These are phyloP conservation scores for Drosophila flavopinicola DNA, from an alignment of 2,888 invertebrate species.

Conservation along the genomic window DNA sequence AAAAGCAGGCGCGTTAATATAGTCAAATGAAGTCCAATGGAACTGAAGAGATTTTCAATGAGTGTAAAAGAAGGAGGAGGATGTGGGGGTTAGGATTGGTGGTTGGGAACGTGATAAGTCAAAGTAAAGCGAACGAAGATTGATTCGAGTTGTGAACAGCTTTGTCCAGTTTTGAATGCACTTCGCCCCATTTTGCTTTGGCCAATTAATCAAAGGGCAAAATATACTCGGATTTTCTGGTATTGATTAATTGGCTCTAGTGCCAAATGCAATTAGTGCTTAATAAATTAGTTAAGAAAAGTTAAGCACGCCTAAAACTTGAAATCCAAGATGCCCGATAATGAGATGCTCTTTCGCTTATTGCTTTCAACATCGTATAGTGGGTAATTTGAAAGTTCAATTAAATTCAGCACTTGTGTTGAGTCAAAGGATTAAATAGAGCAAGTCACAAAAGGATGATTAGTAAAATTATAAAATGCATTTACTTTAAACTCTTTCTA, in stretches of 20 bases:
- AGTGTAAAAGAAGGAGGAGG: not conserved
- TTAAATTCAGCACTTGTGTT: constrained; percentile 4
- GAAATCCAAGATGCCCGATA: constrained; percentile 23
- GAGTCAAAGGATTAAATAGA: not conserved
- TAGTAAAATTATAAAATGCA: not conserved
- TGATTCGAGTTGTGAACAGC: constrained; percentile 68
- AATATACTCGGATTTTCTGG: constrained; percentile 46
- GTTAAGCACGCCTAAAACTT: constrained; percentile 27
- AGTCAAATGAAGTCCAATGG: constrained; percentile 23
- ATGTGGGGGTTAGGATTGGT: not conserved
- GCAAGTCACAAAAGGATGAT: not conserved
- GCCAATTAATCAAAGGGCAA: constrained; percentile 68
- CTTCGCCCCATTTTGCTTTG: constrained; percentile 35
- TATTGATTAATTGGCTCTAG: constrained; percentile 67
- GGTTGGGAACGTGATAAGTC: constrained; percentile 50
- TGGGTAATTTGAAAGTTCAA: constrained; percentile 7
- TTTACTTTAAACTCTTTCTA: not conserved
- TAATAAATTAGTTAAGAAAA: constrained; percentile 64
- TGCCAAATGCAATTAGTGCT: constrained; percentile 72
- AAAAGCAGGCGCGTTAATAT: constrained; percentile 15
- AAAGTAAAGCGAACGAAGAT: constrained; percentile 66
- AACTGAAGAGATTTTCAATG: constrained; percentile 8
- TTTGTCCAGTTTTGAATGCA: constrained; percentile 69
- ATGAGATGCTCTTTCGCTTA: constrained; percentile 27
- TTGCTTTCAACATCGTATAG: not conserved